These are phyloP conservation scores for Drosophila prostipennis DNA, from an alignment of 2,888 invertebrate genomes.

Conservation along the genomic window DNA sequence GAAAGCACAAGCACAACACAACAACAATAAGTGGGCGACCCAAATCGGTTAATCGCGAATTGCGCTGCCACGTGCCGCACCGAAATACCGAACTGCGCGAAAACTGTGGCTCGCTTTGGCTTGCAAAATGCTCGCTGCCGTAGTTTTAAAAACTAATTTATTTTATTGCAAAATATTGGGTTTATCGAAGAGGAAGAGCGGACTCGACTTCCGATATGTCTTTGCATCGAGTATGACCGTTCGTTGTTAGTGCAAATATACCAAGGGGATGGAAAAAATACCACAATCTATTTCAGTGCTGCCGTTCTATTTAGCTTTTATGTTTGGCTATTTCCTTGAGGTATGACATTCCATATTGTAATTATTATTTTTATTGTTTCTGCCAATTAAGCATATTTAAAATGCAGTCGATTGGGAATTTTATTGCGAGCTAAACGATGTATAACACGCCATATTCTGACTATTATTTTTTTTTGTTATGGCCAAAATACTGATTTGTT, in stretches of 20 bases:
- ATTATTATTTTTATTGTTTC: background rate
- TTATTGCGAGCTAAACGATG: too few species aligned
- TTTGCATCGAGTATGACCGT: background rate
- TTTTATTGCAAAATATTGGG: conserved; percentile 12
- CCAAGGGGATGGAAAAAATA: background rate
- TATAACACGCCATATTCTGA: too few species aligned
- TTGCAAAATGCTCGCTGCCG: background rate
- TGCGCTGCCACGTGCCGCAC: background rate
- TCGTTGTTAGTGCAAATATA: background rate
- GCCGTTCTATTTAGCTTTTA: background rate
- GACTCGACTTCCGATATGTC: conserved; percentile 6
- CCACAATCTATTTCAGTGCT: background rate
- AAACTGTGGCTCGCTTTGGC: background rate
- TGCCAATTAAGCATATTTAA: too few species aligned
- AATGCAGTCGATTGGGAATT: too few species aligned
- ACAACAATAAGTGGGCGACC: background rate
- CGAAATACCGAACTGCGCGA: background rate
- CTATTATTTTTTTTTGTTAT: too few species aligned
- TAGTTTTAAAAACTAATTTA: conserved; percentile 3
- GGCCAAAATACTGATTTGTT: too few species aligned
- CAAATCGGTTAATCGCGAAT: background rate
- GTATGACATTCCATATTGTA: background rate
- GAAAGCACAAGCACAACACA: background rate
- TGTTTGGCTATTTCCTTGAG: too few species aligned
- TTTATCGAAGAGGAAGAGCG: conserved; percentile 12